Evolutionary conservation across 2,113 vertebrate species (phyloP).

Genomic region (Scophthalmus maximus): DNA sequence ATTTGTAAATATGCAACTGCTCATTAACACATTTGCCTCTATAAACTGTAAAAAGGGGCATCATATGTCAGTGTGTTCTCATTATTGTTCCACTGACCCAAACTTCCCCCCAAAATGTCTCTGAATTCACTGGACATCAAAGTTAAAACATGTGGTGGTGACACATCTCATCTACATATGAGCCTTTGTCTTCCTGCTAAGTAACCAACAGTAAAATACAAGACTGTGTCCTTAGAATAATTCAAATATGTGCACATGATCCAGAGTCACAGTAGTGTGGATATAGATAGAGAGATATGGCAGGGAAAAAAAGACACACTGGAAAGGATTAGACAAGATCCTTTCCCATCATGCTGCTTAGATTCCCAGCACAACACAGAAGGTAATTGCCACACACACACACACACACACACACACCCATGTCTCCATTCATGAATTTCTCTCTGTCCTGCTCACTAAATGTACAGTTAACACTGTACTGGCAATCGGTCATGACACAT

Average conservation of each 20-base stretch:
- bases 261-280: not conserved
- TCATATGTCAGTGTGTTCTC: not conserved
- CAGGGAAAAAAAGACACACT: not conserved
- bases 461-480: constrained; percentile 51
- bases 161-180: too few relatives aligned
- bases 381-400: constrained; percentile 43
- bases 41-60: not conserved
- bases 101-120: not conserved
- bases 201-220: not conserved
- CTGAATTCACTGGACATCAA: not conserved
- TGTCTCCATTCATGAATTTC: constrained; percentile 74
- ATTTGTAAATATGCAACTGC: not conserved
- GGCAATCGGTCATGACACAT: not conserved
- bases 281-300: not conserved
- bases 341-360: constrained; percentile 13
- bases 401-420: constrained; percentile 16
- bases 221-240: not conserved
- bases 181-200: not conserved
- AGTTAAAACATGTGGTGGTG: not conserved
- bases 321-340: constrained; percentile 40
- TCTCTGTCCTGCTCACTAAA: constrained; percentile 35
- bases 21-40: not conserved
- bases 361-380: constrained; percentile 44
- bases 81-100: too few relatives aligned
- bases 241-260: not conserved